Evolutionary conservation across 1,140 invertebrate genomes (phyloP).

Genomic region (Drosophila miranda): DNA sequence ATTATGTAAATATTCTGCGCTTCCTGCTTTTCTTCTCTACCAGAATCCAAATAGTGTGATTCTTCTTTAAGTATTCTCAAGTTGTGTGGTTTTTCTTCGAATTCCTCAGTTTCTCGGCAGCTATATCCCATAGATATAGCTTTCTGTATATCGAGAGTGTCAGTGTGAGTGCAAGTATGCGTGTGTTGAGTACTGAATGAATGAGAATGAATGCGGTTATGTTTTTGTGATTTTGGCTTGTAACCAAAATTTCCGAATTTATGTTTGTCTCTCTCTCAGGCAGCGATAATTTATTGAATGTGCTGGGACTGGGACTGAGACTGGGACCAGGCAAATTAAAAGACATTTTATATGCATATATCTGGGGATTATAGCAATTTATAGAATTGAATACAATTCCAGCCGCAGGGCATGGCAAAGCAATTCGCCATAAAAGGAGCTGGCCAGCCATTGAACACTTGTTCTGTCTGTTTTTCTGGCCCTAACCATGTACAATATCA

Average conservation of each 20-base stretch:
- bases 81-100: no score
- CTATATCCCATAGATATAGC: constrained; percentile 5
- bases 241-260: constrained; percentile 46
- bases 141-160: neutral
- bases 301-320: neutral
- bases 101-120: constrained; percentile 20
- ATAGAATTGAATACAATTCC: constrained; percentile 30
- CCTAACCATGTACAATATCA: constrained; percentile 5
- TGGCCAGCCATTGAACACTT: constrained; percentile 17
- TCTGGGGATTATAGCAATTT: constrained; percentile 38
- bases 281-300: constrained; percentile 37
- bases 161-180: no score
- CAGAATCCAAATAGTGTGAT: neutral
- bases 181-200: neutral
- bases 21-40: constrained; percentile 39
- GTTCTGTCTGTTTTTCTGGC: neutral
- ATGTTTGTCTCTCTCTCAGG: constrained; percentile 19
- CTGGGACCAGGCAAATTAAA: constrained; percentile 12
- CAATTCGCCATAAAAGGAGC: constrained; percentile 22
- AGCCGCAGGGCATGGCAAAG: constrained; percentile 2
- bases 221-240: constrained; percentile 45
- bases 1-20: constrained; percentile 48
- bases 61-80: no score
- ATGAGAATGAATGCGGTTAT: constrained; percentile 55
- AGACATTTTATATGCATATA: constrained; percentile 38